These are phyloP conservation scores for Esperia sulphurella DNA, from an alignment of 2,888 invertebrate species.

Conservation along the genomic window DNA sequence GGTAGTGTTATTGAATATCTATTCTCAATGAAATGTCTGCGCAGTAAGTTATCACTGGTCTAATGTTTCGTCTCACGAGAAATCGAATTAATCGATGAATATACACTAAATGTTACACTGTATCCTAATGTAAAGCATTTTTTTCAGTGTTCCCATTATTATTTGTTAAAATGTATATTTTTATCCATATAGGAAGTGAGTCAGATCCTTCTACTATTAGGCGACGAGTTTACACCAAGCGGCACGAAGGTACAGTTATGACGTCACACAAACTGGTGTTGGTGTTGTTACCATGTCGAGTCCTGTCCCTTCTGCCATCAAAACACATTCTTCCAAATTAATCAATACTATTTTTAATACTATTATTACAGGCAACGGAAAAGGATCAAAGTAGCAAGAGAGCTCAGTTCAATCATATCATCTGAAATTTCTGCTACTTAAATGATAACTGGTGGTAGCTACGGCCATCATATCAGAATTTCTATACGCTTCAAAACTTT, in stretches of 20 bases:
- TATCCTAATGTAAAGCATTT: conserved; percentile 71
- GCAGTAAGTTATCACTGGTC: not conserved
- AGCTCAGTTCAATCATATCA: conserved; percentile 1
- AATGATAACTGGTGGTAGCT: not conserved
- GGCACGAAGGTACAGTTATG: conserved; percentile 63
- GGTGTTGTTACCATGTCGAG: conserved; percentile 31
- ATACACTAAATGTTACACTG: conserved; percentile 41
- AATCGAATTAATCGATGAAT: conserved; percentile 18
- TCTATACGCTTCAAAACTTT: conserved; percentile 7
- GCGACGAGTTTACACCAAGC: conserved; percentile 52
- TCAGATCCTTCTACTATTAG: conserved; percentile 33
- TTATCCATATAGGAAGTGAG: conserved; percentile 53
- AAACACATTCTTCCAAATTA: conserved; percentile 6
- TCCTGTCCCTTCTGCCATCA: not conserved
- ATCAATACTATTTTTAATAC: not conserved
- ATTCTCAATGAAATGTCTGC: too few relatives aligned
- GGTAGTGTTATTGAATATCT: too few relatives aligned
- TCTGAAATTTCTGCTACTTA: conserved; percentile 2
- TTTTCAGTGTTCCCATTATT: conserved; percentile 19
- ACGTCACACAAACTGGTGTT: conserved; percentile 30
- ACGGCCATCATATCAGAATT: not conserved
- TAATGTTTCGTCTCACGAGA: not conserved
- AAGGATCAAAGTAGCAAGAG: not conserved
- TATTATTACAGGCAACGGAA: conserved; percentile 9
- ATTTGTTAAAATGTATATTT: conserved; percentile 31